These are phyloP conservation scores for Bugulina stolonifera DNA, from an alignment of 2,888 invertebrate genomes.

Conservation along the genomic window DNA sequence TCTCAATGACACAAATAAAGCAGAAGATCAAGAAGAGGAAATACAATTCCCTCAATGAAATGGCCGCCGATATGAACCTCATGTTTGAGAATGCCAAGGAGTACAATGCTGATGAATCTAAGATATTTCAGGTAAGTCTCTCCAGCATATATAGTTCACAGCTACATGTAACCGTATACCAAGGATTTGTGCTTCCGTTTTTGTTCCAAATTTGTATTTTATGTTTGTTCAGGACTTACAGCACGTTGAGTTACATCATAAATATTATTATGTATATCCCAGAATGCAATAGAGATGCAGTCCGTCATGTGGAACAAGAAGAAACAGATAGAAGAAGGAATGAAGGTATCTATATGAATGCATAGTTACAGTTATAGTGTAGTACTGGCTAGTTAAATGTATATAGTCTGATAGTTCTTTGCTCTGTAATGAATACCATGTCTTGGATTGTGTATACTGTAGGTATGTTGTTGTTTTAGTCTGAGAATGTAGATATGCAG, in stretches of 20 bases:
- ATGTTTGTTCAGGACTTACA: no score
- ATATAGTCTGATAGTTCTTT: no score
- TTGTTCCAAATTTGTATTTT: no score
- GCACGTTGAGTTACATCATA: constrained; percentile 6
- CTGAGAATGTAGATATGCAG: not conserved
- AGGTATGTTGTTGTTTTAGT: not conserved
- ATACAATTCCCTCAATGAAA: constrained; percentile 58
- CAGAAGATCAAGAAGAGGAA: constrained; percentile 54
- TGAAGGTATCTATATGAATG: constrained; percentile 29
- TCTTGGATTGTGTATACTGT: not conserved
- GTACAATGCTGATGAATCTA: constrained; percentile 75
- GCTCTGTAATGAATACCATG: no score
- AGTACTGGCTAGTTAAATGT: no score
- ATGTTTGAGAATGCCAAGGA: constrained; percentile 95
- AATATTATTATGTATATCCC: constrained; percentile 35
- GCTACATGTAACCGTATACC: not conserved
- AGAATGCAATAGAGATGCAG: constrained; percentile 77
- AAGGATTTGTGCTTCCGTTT: no score
- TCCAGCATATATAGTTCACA: not conserved
- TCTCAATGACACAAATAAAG: constrained; percentile 82
- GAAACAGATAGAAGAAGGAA: constrained; percentile 63
- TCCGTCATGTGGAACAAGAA: constrained; percentile 75
- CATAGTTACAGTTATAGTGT: no score
- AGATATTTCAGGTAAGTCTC: constrained; percentile 69
- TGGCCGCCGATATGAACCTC: constrained; percentile 86